Percentiles rank a stretch among this genome's conserved stretches.
Evolutionary conservation across 1,140 invertebrate genomes (phyloP).

Genomic region (Drosophila prosaltans): DNA sequence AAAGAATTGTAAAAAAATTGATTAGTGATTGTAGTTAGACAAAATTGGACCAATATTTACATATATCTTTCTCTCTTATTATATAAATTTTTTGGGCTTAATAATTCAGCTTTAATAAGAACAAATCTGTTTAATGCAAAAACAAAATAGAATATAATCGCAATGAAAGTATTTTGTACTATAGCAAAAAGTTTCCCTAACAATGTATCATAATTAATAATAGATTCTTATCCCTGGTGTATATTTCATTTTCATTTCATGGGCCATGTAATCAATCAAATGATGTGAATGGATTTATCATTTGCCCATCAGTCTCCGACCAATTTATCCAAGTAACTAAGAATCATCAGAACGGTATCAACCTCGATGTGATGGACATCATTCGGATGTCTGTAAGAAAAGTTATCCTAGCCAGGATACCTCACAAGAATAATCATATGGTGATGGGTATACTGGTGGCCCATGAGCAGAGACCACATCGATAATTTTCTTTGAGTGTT

Average conservation of each 20-base stretch:
- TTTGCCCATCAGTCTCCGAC: conserved; percentile 40
- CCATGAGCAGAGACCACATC: no score
- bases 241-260: conserved; percentile 1
- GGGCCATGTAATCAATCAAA: conserved; percentile 41
- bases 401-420: not conserved
- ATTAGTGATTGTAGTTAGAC: no score
- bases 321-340: not conserved
- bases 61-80: no score
- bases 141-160: no score
- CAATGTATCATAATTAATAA: conserved; percentile 9
- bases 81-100: no score
- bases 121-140: not conserved
- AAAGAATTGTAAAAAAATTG: no score
- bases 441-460: no score
- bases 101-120: no score
- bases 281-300: conserved; percentile 34
- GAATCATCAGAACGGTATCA: not conserved
- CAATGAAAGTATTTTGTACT: not conserved
- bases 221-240: conserved; percentile 1
- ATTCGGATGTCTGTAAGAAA: not conserved
- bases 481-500: no score
- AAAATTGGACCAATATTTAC: no score
- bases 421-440: no score
- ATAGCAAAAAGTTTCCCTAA: not conserved
- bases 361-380: not conserved